phyloP scores from a whole-genome alignment of 2,113 vertebrate species.

The Apeltes quadracus region DNA sequence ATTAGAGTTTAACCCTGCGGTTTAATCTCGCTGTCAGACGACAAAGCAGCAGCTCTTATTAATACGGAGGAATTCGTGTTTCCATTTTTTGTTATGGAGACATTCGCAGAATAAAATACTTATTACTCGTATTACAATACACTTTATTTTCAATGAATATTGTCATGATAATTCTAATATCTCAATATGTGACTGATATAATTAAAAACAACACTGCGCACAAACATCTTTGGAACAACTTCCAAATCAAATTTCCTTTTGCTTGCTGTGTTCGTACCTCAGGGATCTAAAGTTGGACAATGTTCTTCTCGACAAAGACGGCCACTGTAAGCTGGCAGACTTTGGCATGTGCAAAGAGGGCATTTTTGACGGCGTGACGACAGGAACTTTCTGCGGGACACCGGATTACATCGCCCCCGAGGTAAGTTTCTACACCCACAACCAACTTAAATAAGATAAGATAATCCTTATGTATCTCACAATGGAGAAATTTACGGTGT shows the following conservation, averaged over 20 bases:
- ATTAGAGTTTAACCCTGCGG: slow-evolving; percentile 25
- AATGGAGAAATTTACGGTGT: too few species aligned
- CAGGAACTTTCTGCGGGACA: slow-evolving; percentile 94
- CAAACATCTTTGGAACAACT: slow-evolving; percentile 11
- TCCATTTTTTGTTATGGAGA: not conserved
- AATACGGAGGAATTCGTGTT: not conserved
- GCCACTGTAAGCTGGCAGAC: slow-evolving; percentile 98
- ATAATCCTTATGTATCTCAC: too few species aligned
- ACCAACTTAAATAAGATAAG: not conserved
- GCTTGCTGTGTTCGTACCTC: slow-evolving; percentile 52
- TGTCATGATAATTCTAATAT: too few species aligned
- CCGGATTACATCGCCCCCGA: slow-evolving; percentile 98
- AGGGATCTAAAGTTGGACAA: slow-evolving; percentile 98
- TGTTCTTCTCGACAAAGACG: slow-evolving; percentile 92
- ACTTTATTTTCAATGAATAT: not conserved
- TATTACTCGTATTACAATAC: not conserved
- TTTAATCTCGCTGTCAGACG: slow-evolving; percentile 47
- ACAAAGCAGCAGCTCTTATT: slow-evolving; percentile 31
- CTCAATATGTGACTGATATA: too few species aligned
- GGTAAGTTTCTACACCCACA: slow-evolving; percentile 75
- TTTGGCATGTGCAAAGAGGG: slow-evolving; percentile 99
- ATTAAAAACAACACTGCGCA: too few species aligned
- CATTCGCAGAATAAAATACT: not conserved
- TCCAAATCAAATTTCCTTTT: slow-evolving; percentile 2
- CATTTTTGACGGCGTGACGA: slow-evolving; percentile 87